These are phyloP conservation scores for Trypoxylus dichotomus DNA, from an alignment of 1,140 invertebrate species.

Conservation along the genomic window DNA sequence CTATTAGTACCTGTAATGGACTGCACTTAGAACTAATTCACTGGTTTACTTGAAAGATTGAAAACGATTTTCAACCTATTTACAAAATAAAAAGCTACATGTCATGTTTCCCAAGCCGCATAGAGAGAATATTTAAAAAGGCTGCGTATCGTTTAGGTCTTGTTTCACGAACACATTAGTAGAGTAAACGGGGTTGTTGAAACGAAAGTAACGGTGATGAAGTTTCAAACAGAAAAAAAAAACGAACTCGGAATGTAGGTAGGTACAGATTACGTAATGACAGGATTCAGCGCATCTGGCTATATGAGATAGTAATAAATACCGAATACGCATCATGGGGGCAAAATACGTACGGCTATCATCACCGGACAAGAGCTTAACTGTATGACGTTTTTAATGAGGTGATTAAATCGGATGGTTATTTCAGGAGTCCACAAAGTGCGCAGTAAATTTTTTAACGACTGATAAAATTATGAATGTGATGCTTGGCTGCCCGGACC, in stretches of 20 bases:
- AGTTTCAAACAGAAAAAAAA: conserved; percentile 16
- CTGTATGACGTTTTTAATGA: conserved; percentile 25
- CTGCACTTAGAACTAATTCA: too few relatives aligned
- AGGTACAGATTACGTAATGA: conserved; percentile 6
- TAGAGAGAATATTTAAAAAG: conserved; percentile 1
- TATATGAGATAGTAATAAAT: conserved; percentile 22
- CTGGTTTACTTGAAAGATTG: neutral
- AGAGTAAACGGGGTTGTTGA: neutral
- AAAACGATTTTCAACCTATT: neutral
- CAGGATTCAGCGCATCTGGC: conserved; percentile 12
- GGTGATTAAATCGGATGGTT: conserved; percentile 15
- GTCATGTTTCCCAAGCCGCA: neutral
- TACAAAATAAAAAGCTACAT: neutral
- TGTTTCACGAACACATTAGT: neutral
- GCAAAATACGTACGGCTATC: conserved; percentile 14
- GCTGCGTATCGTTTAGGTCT: neutral
- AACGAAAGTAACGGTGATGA: conserved; percentile 6
- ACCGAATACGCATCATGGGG: neutral
- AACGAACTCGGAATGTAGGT: neutral
- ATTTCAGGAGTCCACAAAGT: conserved; percentile 21
- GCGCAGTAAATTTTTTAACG: conserved; percentile 25
- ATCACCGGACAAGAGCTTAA: conserved; percentile 18
- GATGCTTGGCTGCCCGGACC: neutral
- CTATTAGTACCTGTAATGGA: too few relatives aligned
- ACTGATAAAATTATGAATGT: conserved; percentile 23